Base-by-base conservation (phyloP, 2,113 vertebrate genomes). In the Phalacrocorax pelagicus region DNA sequence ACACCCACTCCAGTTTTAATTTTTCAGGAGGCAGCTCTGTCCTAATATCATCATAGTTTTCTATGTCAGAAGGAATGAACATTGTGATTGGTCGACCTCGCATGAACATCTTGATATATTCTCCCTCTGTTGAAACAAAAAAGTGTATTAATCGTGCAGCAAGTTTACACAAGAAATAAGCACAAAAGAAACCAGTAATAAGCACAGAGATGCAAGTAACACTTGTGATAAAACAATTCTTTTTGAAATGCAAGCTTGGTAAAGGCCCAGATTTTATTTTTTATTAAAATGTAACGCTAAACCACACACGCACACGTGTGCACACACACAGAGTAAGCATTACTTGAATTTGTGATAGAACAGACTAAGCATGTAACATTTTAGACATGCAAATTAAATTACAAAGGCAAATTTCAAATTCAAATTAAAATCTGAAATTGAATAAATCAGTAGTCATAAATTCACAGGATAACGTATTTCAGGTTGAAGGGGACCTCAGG, bases 21-120 rank as follows among this genome's bases (percentile, higher is more conserved):
- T 99, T 98, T 95, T 99, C 99, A 58, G 99, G 75, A 47, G 99
- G 99, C 97, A 99, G 98, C 58, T 99, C 99, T 54, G 99, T 99
- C 79, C 98, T 98, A 82, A 99, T 98, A 27, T 99, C 99, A 2
- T 99, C 99, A 80, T 99, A 99, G 97, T 98, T 99, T 83, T 99
- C 98, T 92, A 99, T 98, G 46, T 99, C 98, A 67, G 99, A 99
- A 72, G 99, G 99, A 98, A 99, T 98, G 97, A 99, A 99, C 99
- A 99, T 99, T 88, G 99, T 99, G 97, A 99, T 99, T 38, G 99
- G 99, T 83, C 99, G 99, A 63, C 99, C 99, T 29, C 99, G 98
- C 99, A 99, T 99, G 98, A 99, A 99, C 99, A 99, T 99, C 98
- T 99, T 99, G 92, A 99, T 98, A 96, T 99, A 99, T 69, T 99